Evolutionary conservation across 2,888 invertebrate genomes (phyloP).

Genomic region (Ectobius pallidus): DNA sequence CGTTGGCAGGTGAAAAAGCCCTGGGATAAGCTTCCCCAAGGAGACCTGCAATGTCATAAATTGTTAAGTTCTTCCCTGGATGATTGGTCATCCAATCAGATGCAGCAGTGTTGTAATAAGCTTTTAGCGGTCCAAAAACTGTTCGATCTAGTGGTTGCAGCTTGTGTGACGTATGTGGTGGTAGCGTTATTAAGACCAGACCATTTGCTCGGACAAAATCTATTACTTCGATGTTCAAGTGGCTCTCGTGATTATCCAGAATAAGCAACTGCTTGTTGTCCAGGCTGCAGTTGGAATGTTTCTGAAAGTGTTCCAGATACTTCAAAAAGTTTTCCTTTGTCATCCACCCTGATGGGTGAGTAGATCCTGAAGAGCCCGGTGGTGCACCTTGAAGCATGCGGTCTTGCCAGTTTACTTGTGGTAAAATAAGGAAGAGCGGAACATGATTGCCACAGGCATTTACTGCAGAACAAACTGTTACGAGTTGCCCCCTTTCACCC

Average conservation of each 20-base stretch:
- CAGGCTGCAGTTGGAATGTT: slow-evolving; percentile 37
- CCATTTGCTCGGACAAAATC: slow-evolving; percentile 50
- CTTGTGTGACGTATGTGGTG: slow-evolving; percentile 51
- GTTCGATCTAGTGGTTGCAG: not conserved
- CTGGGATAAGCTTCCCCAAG: no score
- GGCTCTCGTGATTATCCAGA: slow-evolving; percentile 46
- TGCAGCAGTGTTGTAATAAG: not conserved
- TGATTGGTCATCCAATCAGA: not conserved
- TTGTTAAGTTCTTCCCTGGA: not conserved
- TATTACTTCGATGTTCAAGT: slow-evolving; percentile 43
- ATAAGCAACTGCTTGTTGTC: slow-evolving; percentile 43
- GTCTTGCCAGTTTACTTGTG: slow-evolving; percentile 24
- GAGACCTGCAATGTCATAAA: no score
- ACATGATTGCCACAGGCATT: slow-evolving; percentile 42
- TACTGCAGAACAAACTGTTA: slow-evolving; percentile 43
- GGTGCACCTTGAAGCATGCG: not conserved
- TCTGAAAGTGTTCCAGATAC: slow-evolving; percentile 43
- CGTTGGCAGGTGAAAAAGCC: no score
- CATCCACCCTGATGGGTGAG: slow-evolving; percentile 41
- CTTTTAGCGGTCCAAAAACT: not conserved
- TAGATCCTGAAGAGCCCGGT: no score
- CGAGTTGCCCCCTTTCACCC: slow-evolving; percentile 46
- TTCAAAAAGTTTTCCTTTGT: slow-evolving; percentile 42
- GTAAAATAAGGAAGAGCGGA: slow-evolving; percentile 44
- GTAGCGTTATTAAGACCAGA: slow-evolving; percentile 50